Percentiles rank a stretch among this genome's conserved stretches.
Evolutionary conservation across 37 sponge, comb jelly and placozoan genomes (phyloP).

Genomic region (Dysidea cf. avara): DNA sequence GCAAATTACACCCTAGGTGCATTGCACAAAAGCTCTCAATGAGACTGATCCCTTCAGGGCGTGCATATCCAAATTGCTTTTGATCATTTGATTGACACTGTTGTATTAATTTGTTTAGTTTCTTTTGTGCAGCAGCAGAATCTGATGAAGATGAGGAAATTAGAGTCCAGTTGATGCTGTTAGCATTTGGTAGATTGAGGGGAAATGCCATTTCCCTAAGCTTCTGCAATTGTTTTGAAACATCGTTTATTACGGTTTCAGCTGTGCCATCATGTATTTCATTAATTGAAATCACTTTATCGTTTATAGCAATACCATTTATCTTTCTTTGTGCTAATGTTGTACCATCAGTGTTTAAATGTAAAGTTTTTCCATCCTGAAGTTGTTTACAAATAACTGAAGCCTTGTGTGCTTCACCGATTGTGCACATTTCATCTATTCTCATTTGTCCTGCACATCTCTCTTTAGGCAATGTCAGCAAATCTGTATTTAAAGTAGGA

Average conservation of each 20-base stretch:
- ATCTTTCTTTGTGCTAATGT: too few species aligned
- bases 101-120: slow-evolving; percentile 40
- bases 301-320: slow-evolving; percentile 4
- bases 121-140: slow-evolving; percentile 48
- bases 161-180: slow-evolving; percentile 53
- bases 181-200: slow-evolving; percentile 35
- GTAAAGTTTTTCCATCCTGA: too few species aligned
- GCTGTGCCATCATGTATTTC: slow-evolving; percentile 1
- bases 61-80: slow-evolving; percentile 21
- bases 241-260: slow-evolving; percentile 5
- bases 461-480: slow-evolving; percentile 14
- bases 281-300: slow-evolving; percentile 9
- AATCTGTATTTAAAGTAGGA: slow-evolving; percentile 19
- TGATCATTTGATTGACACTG: slow-evolving; percentile 26
- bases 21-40: slow-evolving; percentile 44
- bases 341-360: too few species aligned
- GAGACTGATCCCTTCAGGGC: neutral
- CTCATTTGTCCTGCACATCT: slow-evolving; percentile 37
- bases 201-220: slow-evolving; percentile 16
- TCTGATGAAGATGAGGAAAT: slow-evolving; percentile 45
- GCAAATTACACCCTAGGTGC: slow-evolving; percentile 38
- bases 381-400: neutral
- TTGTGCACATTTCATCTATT: slow-evolving; percentile 18
- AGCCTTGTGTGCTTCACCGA: slow-evolving; percentile 28
- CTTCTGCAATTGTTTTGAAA: slow-evolving; percentile 36